A percentile compares a stretch with the other conserved stretches of the same genome.
Evolutionary conservation across 2,797 vertebrate genomes (phyloP).

Genomic region (Ctenopoma kingsleyae): DNA sequence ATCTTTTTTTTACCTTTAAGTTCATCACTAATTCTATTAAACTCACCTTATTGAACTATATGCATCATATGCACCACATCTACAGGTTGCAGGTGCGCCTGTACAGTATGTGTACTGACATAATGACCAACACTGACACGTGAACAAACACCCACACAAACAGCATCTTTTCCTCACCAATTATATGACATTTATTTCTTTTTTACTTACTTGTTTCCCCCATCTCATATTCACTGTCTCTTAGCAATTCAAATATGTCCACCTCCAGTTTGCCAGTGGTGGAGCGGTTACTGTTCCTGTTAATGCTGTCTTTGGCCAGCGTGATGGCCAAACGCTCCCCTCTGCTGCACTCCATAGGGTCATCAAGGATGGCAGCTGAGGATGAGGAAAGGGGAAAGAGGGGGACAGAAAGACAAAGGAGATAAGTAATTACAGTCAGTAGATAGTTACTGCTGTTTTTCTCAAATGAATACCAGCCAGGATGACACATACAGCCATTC

Average conservation of each 20-base stretch:
- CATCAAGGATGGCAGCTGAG: conserved; percentile 96
- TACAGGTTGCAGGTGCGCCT: too few relatives aligned
- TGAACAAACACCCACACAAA: background rate
- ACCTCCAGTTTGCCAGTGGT: conserved; percentile 96
- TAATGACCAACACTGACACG: background rate
- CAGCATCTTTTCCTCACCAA: background rate
- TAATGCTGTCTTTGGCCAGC: conserved; percentile 97
- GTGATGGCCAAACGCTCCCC: conserved; percentile 98
- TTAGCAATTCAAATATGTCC: conserved; percentile 97
- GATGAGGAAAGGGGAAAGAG: conserved; percentile 7
- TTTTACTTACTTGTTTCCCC: conserved; percentile 95
- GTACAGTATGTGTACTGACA: background rate
- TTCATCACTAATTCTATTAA: background rate
- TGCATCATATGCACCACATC: too few relatives aligned
- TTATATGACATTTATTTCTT: background rate
- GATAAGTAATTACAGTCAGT: conserved; percentile 5
- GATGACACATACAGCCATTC: background rate
- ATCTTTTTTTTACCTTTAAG: background rate
- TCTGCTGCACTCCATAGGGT: conserved; percentile 99
- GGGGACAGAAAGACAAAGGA: background rate
- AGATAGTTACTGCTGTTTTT: conserved; percentile 19
- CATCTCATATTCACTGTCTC: conserved; percentile 98
- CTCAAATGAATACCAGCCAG: background rate
- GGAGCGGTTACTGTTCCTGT: conserved; percentile 91
- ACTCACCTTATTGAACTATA: background rate